Evolutionary conservation across 2,888 invertebrate species (phyloP), one percentile per base, ranked within the genome.

Genomic region (Ptychoptera albimana): DNA sequence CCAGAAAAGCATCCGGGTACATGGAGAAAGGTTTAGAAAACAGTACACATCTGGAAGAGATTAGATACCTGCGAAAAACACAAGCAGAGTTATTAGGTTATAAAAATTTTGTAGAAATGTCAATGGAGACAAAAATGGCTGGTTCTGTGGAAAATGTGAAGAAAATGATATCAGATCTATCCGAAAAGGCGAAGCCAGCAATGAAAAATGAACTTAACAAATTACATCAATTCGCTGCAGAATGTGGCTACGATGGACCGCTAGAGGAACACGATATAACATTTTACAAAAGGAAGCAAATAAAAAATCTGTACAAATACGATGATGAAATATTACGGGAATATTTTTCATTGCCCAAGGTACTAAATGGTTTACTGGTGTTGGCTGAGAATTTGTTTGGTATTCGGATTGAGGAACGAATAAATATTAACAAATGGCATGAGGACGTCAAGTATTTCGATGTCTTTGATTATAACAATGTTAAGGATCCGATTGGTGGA

Each of bases 121-220:
- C 86, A 34, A 87, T 94, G 87, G 80, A 85, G 66, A 91, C 89
- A 0, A 93, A 92, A 72, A 75, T 94, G 89, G 88, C 91, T 8
- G 84, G 81, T 8, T 79, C 70, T 50, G 64, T 86, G 11, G 76
- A 82, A 43, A 82, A 81, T 60, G 78, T 92, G 0, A 69, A 79
- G 50, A 70, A 73, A 47, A 73, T 81, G 48, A 68, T 94, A 23
- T 70, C 78, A 43, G 73, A 67, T 49, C 69, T 87, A 32, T 60
- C 79, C 1, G 72, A 75, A 52, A 73, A 70, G 54, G 85, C 87
- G 0, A 74, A 73, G 46, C 80, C 82, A 1, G 75, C 77, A 41
- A 88, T 91, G 59, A 76, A 81, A 46, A 65, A 71, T 6, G 92
- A 93, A 68, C 59, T 94, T 1, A 70, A 73, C 30, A 61, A 69